Evolutionary conservation across 1,140 invertebrate genomes (phyloP), one percentile per base, ranked within the genome.

Genomic region (Cherax quadricarinatus): DNA sequence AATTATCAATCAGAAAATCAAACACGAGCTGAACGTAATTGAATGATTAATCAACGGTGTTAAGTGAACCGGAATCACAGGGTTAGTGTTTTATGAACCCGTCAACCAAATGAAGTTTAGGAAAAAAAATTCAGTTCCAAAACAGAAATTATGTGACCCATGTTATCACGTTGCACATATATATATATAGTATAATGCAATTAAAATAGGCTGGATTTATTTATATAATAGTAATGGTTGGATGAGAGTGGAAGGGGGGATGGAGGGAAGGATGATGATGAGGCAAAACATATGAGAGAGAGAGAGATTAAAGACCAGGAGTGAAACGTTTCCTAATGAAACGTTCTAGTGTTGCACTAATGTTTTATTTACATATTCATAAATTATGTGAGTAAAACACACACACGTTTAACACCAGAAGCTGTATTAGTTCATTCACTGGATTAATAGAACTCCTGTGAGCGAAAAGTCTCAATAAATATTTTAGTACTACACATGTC

Each of bases 1-100:
- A 91, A 91, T 91, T 91, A 86, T 49, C 90, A 91, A 91, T 91
- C 90, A 91, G 90, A 91, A 86, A 91, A 86, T 81, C 90, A 91
- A 91, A 91, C 90, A 91, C 84, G 86, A 78, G 90, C 75, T 70
- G 90, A 85, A 73, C 57, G 53, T 91, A 91, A 91, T 91, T 91
- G 90, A 91, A 91, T 91, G 90, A 91, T 86, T 91, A 91, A 91
- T 91, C 90, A 91, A 91, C 84, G 79, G 90, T 62, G 78, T 81
- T 91, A 91, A 91, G 90, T 91, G 90, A 91, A 86, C 84, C 84
- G 57, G 62, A 91, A 87, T 87, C 30, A 91, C 62, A 85, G 82
- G 83, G 90, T 91, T 91, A 82, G 30, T 70, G 78, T 81, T 91
- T 91, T 91, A 80, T 66, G 57, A 86, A 81, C 70, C 73, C 60